These are phyloP conservation scores for Neogale vison DNA, from an alignment of 2,113 vertebrate species.

Conservation along the genomic window DNA sequence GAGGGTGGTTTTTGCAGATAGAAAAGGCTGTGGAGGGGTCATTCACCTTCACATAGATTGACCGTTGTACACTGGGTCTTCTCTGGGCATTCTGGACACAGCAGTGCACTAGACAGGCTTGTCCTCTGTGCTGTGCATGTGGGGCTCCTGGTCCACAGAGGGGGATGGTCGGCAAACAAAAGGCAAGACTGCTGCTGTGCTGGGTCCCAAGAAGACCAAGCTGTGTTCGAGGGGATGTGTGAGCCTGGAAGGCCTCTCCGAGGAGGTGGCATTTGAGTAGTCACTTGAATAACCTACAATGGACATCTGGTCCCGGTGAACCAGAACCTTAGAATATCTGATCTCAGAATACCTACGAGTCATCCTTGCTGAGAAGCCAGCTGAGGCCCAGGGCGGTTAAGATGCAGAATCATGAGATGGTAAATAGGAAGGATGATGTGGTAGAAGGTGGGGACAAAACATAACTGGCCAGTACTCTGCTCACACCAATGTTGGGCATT, in stretches of 20 bases:
- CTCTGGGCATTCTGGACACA: neutral
- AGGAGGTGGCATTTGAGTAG: conserved; percentile 8
- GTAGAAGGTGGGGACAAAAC: neutral
- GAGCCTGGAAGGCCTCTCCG: neutral
- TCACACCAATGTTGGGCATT: neutral
- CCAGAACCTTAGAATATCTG: neutral
- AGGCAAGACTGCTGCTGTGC: neutral
- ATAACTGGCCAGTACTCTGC: neutral
- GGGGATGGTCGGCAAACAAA: neutral
- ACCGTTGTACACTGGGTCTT: accelerated
- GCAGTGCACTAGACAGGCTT: neutral
- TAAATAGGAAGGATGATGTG: neutral
- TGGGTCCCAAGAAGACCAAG: neutral
- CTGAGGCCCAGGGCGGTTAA: neutral
- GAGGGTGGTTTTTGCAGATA: neutral
- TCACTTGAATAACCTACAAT: neutral
- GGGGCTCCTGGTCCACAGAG: neutral
- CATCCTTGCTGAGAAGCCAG: neutral
- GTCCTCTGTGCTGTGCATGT: neutral
- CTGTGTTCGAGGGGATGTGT: neutral
- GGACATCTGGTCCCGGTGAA: neutral
- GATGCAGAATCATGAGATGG: neutral
- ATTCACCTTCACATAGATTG: neutral
- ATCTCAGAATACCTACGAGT: neutral
- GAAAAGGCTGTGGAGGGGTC: neutral